A percentile compares a stretch with the other conserved stretches of the same genome.
These are phyloP conservation scores for Bombus ignitus DNA, from an alignment of 1,140 invertebrate species.

Conservation along the genomic window DNA sequence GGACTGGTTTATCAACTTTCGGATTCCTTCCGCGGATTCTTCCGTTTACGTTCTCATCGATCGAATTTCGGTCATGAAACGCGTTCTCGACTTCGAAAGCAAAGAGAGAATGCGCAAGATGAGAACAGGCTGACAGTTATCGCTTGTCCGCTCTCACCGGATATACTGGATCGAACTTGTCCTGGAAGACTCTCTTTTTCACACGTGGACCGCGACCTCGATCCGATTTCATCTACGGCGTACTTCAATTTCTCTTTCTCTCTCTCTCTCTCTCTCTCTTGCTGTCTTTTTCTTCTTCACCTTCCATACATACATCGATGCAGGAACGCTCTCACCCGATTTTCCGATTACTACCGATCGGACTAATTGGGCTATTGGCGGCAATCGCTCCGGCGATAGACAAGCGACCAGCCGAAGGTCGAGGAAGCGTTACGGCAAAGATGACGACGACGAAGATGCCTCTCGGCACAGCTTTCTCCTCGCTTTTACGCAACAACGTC, in stretches of 20 bases:
- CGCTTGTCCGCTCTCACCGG: conserved; percentile 66
- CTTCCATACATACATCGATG: neutral
- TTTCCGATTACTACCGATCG: neutral
- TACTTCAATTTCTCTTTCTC: neutral
- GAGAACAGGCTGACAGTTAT: conserved; percentile 13
- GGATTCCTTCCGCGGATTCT: conserved; percentile 1
- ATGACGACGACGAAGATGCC: conserved; percentile 1
- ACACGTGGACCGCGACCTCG: conserved; percentile 62
- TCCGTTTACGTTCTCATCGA: neutral
- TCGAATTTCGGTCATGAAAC: conserved; percentile 67
- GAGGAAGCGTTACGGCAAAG: conserved; percentile 27
- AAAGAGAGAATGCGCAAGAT: conserved; percentile 7
- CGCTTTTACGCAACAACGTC: conserved; percentile 45
- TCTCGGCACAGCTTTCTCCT: conserved; percentile 52
- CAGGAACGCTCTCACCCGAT: neutral
- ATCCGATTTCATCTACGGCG: conserved; percentile 24
- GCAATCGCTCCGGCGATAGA: neutral
- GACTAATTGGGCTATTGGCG: neutral
- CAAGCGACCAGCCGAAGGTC: neutral
- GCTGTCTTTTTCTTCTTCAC: accelerated
- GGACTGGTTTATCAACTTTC: neutral
- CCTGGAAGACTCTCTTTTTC: conserved; percentile 68
- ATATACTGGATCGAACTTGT: conserved; percentile 55
- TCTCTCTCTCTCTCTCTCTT: neutral
- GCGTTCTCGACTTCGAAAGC: conserved; percentile 24